Percentiles rank a stretch among this genome's conserved stretches.
Conservation (phyloP, 2,797 vertebrate genomes). For the Ceyx erithaca region DNA sequence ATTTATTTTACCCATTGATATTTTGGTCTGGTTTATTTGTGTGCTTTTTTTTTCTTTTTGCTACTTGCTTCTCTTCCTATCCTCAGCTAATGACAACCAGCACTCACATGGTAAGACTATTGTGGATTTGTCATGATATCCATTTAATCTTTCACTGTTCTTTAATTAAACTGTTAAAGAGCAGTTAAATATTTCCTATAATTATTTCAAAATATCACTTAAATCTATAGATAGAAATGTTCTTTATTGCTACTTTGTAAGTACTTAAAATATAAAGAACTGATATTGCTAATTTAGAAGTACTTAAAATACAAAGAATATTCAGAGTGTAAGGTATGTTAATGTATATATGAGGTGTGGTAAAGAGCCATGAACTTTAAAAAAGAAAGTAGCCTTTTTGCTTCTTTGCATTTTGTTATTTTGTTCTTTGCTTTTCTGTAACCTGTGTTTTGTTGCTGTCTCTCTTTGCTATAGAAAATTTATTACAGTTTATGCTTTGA, state of each 20-base stretch:
- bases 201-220: slow-evolving; percentile 50
- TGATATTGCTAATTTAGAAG: not conserved
- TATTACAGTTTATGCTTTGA: not conserved
- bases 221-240: slow-evolving; percentile 30
- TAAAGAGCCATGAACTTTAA: not conserved
- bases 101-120: slow-evolving; percentile 97
- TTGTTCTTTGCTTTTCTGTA: slow-evolving; percentile 1
- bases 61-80: slow-evolving; percentile 89
- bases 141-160: slow-evolving; percentile 76
- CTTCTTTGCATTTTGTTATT: slow-evolving; percentile 29
- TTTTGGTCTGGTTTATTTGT: slow-evolving; percentile 85
- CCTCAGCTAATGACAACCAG: slow-evolving; percentile 98
- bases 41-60: slow-evolving; percentile 86
- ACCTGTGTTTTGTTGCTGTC: slow-evolving; percentile 4
- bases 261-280: not conserved
- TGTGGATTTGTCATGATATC: slow-evolving; percentile 82
- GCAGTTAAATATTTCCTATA: slow-evolving; percentile 65
- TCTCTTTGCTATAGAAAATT: not conserved
- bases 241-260: not conserved
- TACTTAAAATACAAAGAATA: not conserved
- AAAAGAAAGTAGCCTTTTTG: not conserved
- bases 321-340: not conserved
- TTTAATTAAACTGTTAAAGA: slow-evolving; percentile 71
- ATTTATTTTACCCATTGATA: slow-evolving; percentile 80
- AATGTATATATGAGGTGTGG: not conserved